phyloP scores from a whole-genome alignment of 2,113 vertebrate genomes.

The Megalops atlanticus region DNA sequence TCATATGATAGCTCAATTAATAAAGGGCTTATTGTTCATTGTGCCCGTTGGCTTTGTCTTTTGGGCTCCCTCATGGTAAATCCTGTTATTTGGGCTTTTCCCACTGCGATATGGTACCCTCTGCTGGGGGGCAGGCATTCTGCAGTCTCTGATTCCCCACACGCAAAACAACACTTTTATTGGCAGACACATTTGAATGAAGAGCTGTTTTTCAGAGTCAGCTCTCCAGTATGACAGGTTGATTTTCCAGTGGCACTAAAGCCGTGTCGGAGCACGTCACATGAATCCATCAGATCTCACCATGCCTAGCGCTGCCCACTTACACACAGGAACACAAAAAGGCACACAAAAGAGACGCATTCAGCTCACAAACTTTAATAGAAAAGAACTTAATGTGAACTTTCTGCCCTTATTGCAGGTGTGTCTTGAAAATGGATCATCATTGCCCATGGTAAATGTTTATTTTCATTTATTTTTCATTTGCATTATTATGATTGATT shows the following conservation, averaged over 20 bases:
- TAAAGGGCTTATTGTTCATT: conserved; percentile 27
- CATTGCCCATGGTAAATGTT: conserved; percentile 94
- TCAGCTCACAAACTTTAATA: too few species aligned
- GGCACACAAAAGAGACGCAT: too few species aligned
- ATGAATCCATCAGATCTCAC: too few species aligned
- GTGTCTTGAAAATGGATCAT: conserved; percentile 98
- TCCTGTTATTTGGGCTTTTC: background rate
- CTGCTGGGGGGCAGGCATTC: background rate
- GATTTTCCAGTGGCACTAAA: background rate
- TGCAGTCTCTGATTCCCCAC: background rate
- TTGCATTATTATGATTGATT: background rate
- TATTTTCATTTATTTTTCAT: background rate
- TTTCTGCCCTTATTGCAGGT: conserved; percentile 70
- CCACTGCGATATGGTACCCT: background rate
- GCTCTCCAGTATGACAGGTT: background rate
- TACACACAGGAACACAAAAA: too few species aligned
- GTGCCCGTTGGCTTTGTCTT: background rate
- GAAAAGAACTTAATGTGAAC: too few species aligned
- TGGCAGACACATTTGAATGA: background rate
- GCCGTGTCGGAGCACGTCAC: background rate
- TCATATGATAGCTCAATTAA: conserved; percentile 29
- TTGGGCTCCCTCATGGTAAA: background rate
- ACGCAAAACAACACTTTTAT: background rate
- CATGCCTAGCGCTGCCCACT: too few species aligned
- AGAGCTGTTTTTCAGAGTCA: background rate